Evolutionary conservation across 2,113 vertebrate genomes (phyloP), one percentile per base, ranked within the genome.

Genomic region (Pogona vitticeps): DNA sequence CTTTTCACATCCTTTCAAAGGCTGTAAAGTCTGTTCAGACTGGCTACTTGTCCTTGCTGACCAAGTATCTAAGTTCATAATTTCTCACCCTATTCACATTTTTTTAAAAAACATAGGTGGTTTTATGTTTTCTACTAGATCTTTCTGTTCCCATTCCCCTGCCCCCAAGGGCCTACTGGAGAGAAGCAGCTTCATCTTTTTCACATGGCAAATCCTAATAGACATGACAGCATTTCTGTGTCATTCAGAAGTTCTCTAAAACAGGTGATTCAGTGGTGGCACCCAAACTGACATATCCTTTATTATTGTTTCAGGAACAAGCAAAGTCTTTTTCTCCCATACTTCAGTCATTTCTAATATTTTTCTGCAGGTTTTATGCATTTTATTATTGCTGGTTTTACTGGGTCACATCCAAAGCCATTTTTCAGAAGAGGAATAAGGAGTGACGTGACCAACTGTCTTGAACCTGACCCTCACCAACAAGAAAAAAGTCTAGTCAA

Each of bases 1-100:
- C 61, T 67, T 81, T 81, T 71, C 42, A 56, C n/a, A 21, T 82
- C n/a, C 33, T 82, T 68, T 71, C n/a, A 82, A 18, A 82, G 12
- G 31, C 52, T 36, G 31, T 63, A 71, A 68, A 82, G 10, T 20
- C 80, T 46, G 18, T 67, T 21, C 42, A 82, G 23, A 33, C 28
- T 58, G 31, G 10, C 46, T 72, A 28, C 72, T 23, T 13, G 56
- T 59, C 82, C 20, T 83, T 83, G 52, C 33, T 72, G 36, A 83
- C 36, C 33, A 72, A 5, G 4, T 31, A 56, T 23, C 21, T 73
- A 36, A 61, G 20, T 79, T 38, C 9, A 80, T 17, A 33, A 79
- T 79, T 59, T 36, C 56, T 59, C 58, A 40, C 70, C 13, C 58
- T 38, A 63, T 61, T 80, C 33, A 63, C 21, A 26, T 18, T 1